A percentile compares a stretch with the other conserved stretches of the same genome.
Evolutionary conservation across 2,113 vertebrate species (phyloP).

Genomic region (Crotalus helleri): DNA sequence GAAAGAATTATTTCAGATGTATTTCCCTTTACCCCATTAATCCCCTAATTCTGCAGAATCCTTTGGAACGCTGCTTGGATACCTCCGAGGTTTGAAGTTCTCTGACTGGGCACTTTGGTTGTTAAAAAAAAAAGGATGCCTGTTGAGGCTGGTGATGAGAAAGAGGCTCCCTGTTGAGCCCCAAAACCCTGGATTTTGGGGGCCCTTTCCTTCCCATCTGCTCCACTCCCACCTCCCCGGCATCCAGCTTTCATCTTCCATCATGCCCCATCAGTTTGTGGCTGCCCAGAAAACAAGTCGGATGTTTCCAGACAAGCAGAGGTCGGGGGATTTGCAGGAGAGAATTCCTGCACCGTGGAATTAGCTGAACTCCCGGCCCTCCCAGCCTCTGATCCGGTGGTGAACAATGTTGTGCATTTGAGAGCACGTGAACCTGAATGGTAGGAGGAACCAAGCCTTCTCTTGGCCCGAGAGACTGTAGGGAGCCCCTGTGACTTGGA

Average conservation of each 20-base stretch:
- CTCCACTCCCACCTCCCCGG: not conserved
- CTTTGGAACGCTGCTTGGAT: not conserved
- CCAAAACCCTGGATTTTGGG: rapidly evolving
- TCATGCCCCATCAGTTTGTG: not conserved
- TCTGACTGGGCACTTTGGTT: not conserved
- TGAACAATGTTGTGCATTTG: not conserved
- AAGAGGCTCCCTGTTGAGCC: not conserved
- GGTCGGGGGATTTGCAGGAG: not conserved
- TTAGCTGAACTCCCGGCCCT: not conserved
- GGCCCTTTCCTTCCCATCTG: not conserved
- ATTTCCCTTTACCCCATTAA: not conserved
- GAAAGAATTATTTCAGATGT: not conserved
- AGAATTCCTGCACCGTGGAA: not conserved
- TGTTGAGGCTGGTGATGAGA: not conserved
- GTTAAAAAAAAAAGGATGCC: not conserved
- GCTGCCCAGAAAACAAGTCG: not conserved
- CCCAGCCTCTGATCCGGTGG: not conserved
- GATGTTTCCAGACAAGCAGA: not conserved
- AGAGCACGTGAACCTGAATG: not conserved
- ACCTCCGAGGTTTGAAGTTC: not conserved
- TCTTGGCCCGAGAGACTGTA: not conserved
- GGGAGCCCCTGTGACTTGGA: not conserved
- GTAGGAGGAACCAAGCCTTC: not conserved
- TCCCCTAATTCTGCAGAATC: not conserved
- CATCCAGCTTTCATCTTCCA: not conserved